Conservation (phyloP, 2,888 invertebrate genomes). For the Trichogramma evanescens region DNA sequence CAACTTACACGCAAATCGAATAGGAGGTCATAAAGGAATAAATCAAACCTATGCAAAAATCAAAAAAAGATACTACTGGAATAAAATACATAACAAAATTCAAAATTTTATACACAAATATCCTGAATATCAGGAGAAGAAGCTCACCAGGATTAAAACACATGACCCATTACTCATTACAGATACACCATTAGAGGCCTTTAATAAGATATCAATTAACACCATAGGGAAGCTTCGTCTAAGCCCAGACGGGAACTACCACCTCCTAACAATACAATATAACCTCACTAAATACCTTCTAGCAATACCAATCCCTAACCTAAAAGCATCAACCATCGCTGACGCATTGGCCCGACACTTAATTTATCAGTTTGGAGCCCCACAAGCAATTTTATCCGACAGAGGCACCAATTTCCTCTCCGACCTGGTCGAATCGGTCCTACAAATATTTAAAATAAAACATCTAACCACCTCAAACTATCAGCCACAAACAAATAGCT, state of each 20-base stretch:
- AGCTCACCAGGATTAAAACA: constrained; percentile 12
- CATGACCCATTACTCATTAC: constrained; percentile 23
- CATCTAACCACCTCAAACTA: background rate
- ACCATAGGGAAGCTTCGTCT: constrained; percentile 10
- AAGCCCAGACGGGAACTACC: constrained; percentile 12
- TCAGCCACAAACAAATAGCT: too few species aligned
- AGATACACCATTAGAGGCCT: constrained; percentile 17
- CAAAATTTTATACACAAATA: constrained; percentile 18
- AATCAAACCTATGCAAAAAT: constrained; percentile 18
- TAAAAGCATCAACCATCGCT: background rate
- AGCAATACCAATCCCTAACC: background rate
- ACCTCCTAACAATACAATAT: constrained; percentile 21
- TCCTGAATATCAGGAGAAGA: constrained; percentile 21
- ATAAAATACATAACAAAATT: constrained; percentile 17
- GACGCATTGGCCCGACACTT: constrained; percentile 2
- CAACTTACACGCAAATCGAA: constrained; percentile 15
- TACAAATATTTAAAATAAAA: background rate
- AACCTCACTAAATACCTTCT: constrained; percentile 3
- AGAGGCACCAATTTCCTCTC: background rate
- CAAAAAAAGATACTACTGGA: constrained; percentile 20
- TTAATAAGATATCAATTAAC: constrained; percentile 21
- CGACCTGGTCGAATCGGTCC: background rate
- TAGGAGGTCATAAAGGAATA: constrained; percentile 22
- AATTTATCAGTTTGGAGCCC: background rate
- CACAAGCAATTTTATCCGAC: constrained; percentile 1